phyloP scores from a whole-genome alignment of 1,140 invertebrate genomes.

The Cepaea nemoralis region DNA sequence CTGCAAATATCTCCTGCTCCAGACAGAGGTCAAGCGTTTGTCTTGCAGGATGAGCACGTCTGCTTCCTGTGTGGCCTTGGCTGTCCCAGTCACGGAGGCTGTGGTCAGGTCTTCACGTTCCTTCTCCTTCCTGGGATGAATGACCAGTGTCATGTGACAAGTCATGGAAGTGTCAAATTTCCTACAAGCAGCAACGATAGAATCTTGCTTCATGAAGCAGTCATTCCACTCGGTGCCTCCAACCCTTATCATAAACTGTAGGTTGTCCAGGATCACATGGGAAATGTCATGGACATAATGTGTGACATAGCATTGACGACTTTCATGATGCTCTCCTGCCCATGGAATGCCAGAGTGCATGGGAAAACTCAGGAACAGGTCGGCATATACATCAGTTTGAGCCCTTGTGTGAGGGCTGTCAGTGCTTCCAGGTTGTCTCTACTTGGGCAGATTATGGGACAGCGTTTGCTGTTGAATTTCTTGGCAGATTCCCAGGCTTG shows the following conservation, averaged over 20 bases:
- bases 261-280: slow-evolving; percentile 97
- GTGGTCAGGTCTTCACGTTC: slow-evolving; percentile 85
- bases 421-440: too few relatives aligned
- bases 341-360: slow-evolving; percentile 97
- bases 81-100: slow-evolving; percentile 94
- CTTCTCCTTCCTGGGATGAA: slow-evolving; percentile 94
- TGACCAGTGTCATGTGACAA: slow-evolving; percentile 96
- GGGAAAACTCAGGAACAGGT: slow-evolving; percentile 88
- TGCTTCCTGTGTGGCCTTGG: slow-evolving; percentile 96
- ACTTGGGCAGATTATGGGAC: too few relatives aligned
- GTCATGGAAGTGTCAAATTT: slow-evolving; percentile 91
- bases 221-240: slow-evolving; percentile 78
- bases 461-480: too few relatives aligned
- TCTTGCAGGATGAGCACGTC: slow-evolving; percentile 96
- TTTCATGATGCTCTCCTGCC: slow-evolving; percentile 87
- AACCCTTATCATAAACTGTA: slow-evolving; percentile 98
- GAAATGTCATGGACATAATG: slow-evolving; percentile 93
- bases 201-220: slow-evolving; percentile 90
- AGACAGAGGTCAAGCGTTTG: slow-evolving; percentile 72
- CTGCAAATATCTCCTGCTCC: slow-evolving; percentile 67
- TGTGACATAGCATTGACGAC: slow-evolving; percentile 94
- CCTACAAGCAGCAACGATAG: slow-evolving; percentile 87
- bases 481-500: too few relatives aligned
- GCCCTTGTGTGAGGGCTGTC: too few relatives aligned
- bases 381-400: slow-evolving; percentile 82